These are phyloP conservation scores for Probaryconus sp. DNA, from an alignment of 1,140 invertebrate genomes.

Conservation along the genomic window DNA sequence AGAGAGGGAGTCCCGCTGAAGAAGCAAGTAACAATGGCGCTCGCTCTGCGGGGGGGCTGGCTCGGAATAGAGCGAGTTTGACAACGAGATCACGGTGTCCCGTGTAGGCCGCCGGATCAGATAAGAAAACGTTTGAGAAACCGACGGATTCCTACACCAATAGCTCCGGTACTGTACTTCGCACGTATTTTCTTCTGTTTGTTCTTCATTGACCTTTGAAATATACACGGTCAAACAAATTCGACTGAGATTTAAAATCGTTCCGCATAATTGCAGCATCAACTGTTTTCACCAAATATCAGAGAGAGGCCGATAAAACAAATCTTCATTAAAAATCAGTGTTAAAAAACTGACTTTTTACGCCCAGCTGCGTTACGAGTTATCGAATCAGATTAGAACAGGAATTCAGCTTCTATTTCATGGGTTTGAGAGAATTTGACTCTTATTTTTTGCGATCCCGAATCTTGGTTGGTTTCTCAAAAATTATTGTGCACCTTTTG, in stretches of 20 bases:
- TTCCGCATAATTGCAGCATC: constrained; percentile 15
- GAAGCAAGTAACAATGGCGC: constrained; percentile 71
- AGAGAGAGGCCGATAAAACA: no score
- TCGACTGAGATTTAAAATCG: constrained; percentile 16
- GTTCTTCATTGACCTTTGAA: constrained; percentile 58
- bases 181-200: constrained; percentile 69
- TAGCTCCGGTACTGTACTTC: constrained; percentile 64
- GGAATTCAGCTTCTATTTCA: no score
- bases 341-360: no score
- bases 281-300: no score
- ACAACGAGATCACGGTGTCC: constrained; percentile 73
- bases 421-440: no score
- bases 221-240: constrained; percentile 48
- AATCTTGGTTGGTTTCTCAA: no score
- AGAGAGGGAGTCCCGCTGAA: constrained; percentile 54
- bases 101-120: constrained; percentile 70
- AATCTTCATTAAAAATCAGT: no score
- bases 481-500: no score
- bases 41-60: constrained; percentile 70
- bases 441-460: no score
- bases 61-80: constrained; percentile 75
- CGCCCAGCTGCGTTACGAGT: no score
- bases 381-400: no score
- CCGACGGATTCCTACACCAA: constrained; percentile 68
- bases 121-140: constrained; percentile 74